Conservation (phyloP, 2,888 invertebrate species). For the Anaspis maculata region DNA sequence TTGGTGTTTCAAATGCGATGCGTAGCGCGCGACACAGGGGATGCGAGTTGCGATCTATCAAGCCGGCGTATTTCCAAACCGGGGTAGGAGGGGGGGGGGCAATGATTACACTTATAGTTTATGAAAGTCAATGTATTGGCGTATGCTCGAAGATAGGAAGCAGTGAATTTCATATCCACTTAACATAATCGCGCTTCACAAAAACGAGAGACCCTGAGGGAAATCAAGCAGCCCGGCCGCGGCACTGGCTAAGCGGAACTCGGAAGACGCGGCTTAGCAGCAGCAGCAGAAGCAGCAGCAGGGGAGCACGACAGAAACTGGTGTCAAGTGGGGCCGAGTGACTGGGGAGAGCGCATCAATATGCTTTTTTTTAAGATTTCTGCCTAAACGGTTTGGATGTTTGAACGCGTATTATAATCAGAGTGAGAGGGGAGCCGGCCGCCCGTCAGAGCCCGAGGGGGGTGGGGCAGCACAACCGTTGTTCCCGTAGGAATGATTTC, state of each 20-base stretch:
- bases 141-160: constrained; percentile 19
- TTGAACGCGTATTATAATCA: constrained; percentile 1
- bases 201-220: constrained; percentile 39
- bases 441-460: too few species aligned
- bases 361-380: constrained; percentile 29
- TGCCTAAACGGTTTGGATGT: constrained; percentile 19
- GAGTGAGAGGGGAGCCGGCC: not conserved
- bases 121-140: constrained; percentile 16
- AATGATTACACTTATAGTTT: too few species aligned
- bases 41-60: too few species aligned
- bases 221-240: constrained; percentile 35
- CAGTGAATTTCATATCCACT: constrained; percentile 41
- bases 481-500: too few species aligned
- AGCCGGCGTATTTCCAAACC: too few species aligned
- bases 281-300: constrained; percentile 11
- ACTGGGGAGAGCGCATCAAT: constrained; percentile 30
- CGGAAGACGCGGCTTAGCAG: constrained; percentile 7
- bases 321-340: constrained; percentile 33
- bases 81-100: too few species aligned
- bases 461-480: too few species aligned
- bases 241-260: constrained; percentile 16
- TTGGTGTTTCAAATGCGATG: too few species aligned
- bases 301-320: constrained; percentile 28
- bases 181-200: constrained; percentile 40
- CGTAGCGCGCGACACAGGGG: too few species aligned